Evolutionary conservation across 2,113 vertebrate species (phyloP).

Genomic region (Lagenorhynchus albirostris): DNA sequence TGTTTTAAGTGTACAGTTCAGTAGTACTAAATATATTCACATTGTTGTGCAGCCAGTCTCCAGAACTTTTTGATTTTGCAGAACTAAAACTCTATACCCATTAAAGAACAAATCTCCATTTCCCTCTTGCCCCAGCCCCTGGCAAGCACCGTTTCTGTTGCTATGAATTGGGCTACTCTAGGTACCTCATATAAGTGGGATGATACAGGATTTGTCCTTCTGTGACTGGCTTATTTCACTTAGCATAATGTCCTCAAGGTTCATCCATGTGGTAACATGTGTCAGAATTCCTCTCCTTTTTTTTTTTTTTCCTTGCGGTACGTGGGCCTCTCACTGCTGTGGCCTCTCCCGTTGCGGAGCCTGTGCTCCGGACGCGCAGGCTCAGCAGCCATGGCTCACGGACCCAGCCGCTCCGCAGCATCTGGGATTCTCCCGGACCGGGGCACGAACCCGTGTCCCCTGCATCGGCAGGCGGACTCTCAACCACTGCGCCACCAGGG

Average conservation of each 20-base stretch:
- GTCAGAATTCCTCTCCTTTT: constrained; percentile 4
- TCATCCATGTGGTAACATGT: not conserved
- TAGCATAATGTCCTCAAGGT: not conserved
- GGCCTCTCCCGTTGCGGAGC: no score
- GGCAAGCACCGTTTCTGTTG: not conserved
- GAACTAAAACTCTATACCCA: not conserved
- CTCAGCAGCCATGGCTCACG: no score
- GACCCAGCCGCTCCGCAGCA: no score
- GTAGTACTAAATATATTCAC: not conserved
- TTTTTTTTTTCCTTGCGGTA: no score
- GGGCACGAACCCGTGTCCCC: no score
- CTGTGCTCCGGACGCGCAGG: no score
- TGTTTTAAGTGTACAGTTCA: not conserved
- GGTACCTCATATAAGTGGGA: not conserved
- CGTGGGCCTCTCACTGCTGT: no score
- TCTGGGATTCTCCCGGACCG: no score
- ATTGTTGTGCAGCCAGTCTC: not conserved
- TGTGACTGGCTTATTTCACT: not conserved
- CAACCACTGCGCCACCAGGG: no score
- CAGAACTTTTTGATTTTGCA: not conserved
- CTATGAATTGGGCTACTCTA: not conserved
- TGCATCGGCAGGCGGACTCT: no score
- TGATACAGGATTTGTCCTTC: not conserved
- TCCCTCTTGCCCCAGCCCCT: not conserved
- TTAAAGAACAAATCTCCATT: not conserved